A percentile compares a stretch with the other conserved stretches of the same genome.
Evolutionary conservation across 2,888 invertebrate genomes (phyloP).

Genomic region (Pterobdella sp.): DNA sequence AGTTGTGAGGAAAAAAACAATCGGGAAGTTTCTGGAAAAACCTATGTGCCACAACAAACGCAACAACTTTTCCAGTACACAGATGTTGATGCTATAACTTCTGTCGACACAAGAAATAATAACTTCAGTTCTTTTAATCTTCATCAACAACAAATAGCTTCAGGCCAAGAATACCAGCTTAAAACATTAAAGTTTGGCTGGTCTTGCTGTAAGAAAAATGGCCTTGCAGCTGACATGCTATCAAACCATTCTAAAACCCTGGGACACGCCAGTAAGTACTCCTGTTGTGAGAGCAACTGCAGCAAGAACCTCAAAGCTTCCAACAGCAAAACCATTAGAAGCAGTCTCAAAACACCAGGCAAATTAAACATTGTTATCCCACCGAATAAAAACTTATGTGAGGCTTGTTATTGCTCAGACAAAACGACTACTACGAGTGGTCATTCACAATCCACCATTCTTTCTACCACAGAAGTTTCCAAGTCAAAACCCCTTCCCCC

Average conservation of each 20-base stretch:
- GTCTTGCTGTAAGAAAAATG: neutral
- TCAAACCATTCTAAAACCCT: neutral
- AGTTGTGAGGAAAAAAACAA: neutral
- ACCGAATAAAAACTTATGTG: neutral
- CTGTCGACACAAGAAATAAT: neutral
- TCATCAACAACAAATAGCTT: neutral
- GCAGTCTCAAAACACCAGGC: neutral
- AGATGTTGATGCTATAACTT: neutral
- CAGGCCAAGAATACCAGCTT: neutral
- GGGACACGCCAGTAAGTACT: neutral
- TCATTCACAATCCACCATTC: neutral
- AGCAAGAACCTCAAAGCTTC: neutral
- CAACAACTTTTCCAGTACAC: neutral
- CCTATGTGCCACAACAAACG: neutral
- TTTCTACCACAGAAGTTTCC: neutral
- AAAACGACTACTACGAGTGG: constrained; percentile 6
- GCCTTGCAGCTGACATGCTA: neutral
- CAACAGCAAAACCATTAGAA: neutral
- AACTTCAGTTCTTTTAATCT: neutral
- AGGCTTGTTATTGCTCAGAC: neutral
- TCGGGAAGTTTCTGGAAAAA: neutral
- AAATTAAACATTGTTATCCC: neutral
- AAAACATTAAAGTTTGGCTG: neutral
- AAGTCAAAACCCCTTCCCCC: neutral
- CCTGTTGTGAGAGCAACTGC: neutral